Evolutionary conservation across 2,113 vertebrate genomes (phyloP), one percentile per base, ranked within the genome.

Genomic region (Halichoeres trimaculatus): DNA sequence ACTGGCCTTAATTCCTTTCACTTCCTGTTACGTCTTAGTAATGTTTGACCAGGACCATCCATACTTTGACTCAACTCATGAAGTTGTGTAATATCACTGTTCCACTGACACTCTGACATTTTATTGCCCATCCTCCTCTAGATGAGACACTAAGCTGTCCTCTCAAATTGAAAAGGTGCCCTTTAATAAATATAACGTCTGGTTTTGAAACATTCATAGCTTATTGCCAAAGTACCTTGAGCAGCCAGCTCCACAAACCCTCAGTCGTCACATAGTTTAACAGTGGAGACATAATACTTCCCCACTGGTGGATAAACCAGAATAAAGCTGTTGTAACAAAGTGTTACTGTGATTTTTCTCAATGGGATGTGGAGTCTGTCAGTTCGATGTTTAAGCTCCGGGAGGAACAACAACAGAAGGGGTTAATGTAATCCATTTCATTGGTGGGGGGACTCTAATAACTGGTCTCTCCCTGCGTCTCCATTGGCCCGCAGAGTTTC

Each of bases 361-460:
- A 88, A 80, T 88, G 84, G 68, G 83, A 84, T 50, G 78, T 70
- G 48, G 74, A 78, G 48, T 84, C 73, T 85, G 86, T 86, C 90
- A 86, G 69, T 85, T 80, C 66, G 11, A 76, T 84, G 90, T 88
- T 85, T 70, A 78, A 86, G 74, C 57, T 58, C 36, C 59, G 8
- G 56, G 60, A 70, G 76, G 73, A 85, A 76, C 77, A 78, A 58
- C 77, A 86, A 78, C 81, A 86, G 74, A 92, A 92, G 68, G 89
- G 87, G 90, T 93, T 93, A 92, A 91, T 91, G 84, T 90, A 91
- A 85, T 91, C 85, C 83, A 93, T 91, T 91, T 90, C 86, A 90
- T 87, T 80, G 80, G 81, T 43, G 78, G 74, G 76, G 43, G 86
- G 78, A 71, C 83, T 89, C 85, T 91, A 86, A 92, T 91, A 90